Percentiles rank a stretch among this genome's conserved stretches.
phyloP scores from a whole-genome alignment of 1,140 invertebrate genomes.

The Rhizoglyphus robini region DNA sequence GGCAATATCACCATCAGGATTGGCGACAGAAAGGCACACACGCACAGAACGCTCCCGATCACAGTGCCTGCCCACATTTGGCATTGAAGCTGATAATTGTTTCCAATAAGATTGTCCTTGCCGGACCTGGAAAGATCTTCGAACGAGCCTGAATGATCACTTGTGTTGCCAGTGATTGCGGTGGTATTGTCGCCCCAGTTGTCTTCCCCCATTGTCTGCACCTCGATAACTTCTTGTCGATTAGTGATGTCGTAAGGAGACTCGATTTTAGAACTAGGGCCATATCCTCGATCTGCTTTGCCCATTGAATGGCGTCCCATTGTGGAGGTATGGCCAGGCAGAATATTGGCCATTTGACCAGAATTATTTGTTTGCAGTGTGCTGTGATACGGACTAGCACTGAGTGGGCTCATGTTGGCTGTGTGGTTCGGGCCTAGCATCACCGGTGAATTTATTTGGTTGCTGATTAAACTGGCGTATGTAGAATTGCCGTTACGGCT shows the following conservation, averaged over 20 bases:
- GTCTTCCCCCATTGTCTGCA: conserved; percentile 81
- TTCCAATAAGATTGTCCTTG: conserved; percentile 32
- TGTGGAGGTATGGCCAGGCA: conserved; percentile 31
- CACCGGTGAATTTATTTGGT: background rate
- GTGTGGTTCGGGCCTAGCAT: background rate
- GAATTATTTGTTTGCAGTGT: conserved; percentile 20
- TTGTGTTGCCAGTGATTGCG: conserved; percentile 88
- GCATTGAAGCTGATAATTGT: conserved; percentile 46
- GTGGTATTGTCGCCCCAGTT: conserved; percentile 97
- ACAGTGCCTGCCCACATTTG: conserved; percentile 61
- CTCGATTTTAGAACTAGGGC: conserved; percentile 25
- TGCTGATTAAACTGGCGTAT: conserved; percentile 17
- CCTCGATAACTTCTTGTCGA: conserved; percentile 58
- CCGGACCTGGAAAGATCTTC: conserved; percentile 52
- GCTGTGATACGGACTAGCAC: background rate
- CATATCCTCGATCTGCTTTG: conserved; percentile 26
- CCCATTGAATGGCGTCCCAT: conserved; percentile 26
- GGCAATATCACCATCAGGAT: conserved; percentile 86
- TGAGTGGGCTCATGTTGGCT: conserved; percentile 1
- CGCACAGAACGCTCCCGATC: conserved; percentile 56
- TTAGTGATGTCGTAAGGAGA: conserved; percentile 49
- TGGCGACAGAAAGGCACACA: conserved; percentile 74
- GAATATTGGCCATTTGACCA: background rate
- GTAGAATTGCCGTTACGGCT: conserved; percentile 22
- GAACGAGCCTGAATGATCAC: conserved; percentile 79